phyloP scores from a whole-genome alignment of 2,797 vertebrate species.

The Etheostoma perlongum region DNA sequence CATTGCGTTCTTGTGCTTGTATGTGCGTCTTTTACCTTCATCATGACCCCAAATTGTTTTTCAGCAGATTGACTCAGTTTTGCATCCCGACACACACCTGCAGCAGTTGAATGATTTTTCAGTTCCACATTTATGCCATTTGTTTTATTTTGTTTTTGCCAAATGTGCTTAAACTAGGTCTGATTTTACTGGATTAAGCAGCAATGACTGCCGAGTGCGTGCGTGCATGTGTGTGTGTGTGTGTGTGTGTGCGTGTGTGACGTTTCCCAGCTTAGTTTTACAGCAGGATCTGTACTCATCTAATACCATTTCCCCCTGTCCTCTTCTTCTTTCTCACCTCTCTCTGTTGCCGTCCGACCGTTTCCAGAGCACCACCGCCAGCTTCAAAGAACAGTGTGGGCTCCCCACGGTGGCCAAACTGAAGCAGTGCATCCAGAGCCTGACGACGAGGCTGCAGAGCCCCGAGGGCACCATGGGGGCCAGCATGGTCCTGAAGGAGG shows the following conservation, averaged over 20 bases:
- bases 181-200: conserved; percentile 59
- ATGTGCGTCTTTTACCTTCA: conserved; percentile 23
- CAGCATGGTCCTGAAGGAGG: conserved; percentile 89
- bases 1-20: conserved; percentile 11
- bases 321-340: conserved; percentile 11
- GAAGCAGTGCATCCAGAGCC: conserved; percentile 96
- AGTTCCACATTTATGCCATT: conserved; percentile 41
- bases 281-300: conserved; percentile 42
- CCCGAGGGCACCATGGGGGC: conserved; percentile 88
- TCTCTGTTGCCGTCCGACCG: not conserved
- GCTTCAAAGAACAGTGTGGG: conserved; percentile 96
- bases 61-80: conserved; percentile 8
- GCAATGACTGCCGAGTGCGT: conserved; percentile 51
- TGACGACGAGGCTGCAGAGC: conserved; percentile 90
- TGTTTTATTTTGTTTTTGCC: conserved; percentile 41
- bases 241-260: conserved; percentile 24
- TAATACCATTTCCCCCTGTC: conserved; percentile 7
- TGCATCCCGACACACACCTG: conserved; percentile 29
- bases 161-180: conserved; percentile 54
- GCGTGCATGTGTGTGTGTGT: conserved; percentile 18
- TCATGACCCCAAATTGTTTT: conserved; percentile 18
- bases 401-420: conserved; percentile 94
- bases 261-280: conserved; percentile 38
- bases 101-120: not conserved
- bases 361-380: conserved; percentile 89